Conservation (phyloP, 2,888 invertebrate genomes). For the Caenorhabditis macrosperma region DNA sequence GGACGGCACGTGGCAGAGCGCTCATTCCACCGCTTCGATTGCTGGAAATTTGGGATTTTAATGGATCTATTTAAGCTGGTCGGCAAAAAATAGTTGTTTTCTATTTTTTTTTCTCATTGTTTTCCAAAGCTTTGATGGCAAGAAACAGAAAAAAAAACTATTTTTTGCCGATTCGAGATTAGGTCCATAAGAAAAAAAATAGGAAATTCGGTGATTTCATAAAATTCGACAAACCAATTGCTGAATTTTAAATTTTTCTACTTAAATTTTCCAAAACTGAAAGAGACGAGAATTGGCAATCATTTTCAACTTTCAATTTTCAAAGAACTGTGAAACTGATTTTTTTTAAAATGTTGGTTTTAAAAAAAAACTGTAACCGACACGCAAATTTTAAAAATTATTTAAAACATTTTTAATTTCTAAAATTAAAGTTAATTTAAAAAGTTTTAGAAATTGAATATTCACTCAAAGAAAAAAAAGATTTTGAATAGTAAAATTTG, state of each 20-base stretch:
- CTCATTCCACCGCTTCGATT: slow-evolving; percentile 68
- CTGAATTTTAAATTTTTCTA: background rate
- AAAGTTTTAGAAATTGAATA: background rate
- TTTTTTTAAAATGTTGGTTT: background rate
- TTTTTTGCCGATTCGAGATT: too few relatives aligned
- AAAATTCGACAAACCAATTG: background rate
- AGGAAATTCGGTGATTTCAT: background rate
- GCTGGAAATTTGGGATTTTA: slow-evolving; percentile 10
- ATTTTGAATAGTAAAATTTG: too few relatives aligned
- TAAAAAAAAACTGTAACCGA: slow-evolving; percentile 21
- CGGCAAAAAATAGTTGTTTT: too few relatives aligned
- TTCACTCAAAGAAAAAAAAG: too few relatives aligned
- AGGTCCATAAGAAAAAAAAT: too few relatives aligned
- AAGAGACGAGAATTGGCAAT: too few relatives aligned
- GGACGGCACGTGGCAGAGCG: slow-evolving; percentile 73
- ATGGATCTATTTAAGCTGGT: too few relatives aligned
- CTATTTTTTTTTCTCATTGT: too few relatives aligned
- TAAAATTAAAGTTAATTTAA: background rate
- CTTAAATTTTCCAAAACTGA: background rate
- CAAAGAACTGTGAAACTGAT: too few relatives aligned
- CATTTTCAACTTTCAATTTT: too few relatives aligned
- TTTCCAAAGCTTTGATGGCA: too few relatives aligned
- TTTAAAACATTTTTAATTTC: background rate
- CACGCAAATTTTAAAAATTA: background rate
- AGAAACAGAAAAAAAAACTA: too few relatives aligned